Percentiles rank a stretch among this genome's conserved stretches.
Conservation (phyloP, 2,113 vertebrate species). For the Ranitomeya imitator region DNA sequence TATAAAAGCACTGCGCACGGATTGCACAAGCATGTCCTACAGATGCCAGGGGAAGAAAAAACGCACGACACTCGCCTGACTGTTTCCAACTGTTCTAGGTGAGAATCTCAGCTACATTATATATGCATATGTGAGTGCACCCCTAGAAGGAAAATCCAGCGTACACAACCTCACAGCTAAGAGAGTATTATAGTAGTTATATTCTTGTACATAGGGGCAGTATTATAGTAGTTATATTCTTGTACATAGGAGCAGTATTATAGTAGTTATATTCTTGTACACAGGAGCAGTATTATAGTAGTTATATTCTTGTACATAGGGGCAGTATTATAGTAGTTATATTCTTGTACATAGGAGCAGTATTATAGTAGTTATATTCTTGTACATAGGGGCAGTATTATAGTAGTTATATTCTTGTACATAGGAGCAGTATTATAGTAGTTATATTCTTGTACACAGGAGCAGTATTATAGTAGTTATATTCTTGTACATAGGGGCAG, state of each 20-base stretch:
- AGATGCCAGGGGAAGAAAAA: too few species aligned
- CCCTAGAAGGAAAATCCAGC: too few species aligned
- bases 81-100: too few species aligned
- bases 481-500: neutral
- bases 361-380: slow-evolving; percentile 8
- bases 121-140: too few species aligned
- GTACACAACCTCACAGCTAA: too few species aligned
- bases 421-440: neutral
- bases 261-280: slow-evolving; percentile 1
- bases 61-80: too few species aligned
- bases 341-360: neutral
- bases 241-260: neutral
- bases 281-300: slow-evolving; percentile 2
- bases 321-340: neutral
- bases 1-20: too few species aligned
- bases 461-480: neutral
- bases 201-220: too few species aligned
- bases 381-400: neutral
- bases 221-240: too few species aligned
- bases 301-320: neutral
- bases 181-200: too few species aligned
- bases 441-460: slow-evolving; percentile 1
- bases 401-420: slow-evolving; percentile 1
- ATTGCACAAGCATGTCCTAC: too few species aligned
- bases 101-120: too few species aligned